Evolutionary conservation across 2,113 vertebrate genomes (phyloP).

Genomic region (Apodemus speciosus): DNA sequence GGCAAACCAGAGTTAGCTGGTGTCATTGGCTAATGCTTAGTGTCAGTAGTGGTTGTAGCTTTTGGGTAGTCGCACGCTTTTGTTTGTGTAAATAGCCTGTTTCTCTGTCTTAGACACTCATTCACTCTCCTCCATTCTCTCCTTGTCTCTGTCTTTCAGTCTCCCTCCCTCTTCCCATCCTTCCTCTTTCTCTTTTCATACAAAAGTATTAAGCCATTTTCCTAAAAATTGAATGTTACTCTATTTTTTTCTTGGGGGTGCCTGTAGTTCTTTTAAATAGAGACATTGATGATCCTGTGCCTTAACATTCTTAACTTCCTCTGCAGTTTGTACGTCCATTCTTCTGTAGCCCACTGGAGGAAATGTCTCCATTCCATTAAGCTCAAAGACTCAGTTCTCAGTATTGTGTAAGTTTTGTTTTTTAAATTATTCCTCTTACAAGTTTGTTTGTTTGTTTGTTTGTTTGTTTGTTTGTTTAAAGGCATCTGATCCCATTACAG

Average conservation of each 20-base stretch:
- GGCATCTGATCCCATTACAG: no score
- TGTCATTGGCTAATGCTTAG: background rate
- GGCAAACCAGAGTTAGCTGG: background rate
- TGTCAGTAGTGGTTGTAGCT: background rate
- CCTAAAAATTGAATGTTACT: conserved; percentile 30
- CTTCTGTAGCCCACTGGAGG: conserved; percentile 97
- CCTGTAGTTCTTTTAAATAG: background rate
- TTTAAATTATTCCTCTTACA: conserved; percentile 55
- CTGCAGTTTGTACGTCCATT: conserved; percentile 97
- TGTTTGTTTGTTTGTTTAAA: background rate
- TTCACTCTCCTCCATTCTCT: background rate
- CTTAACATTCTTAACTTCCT: conserved; percentile 82
- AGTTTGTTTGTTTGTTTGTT: background rate
- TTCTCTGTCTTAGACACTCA: background rate
- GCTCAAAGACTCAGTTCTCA: conserved; percentile 97
- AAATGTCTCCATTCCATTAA: conserved; percentile 98
- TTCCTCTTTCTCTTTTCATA: background rate
- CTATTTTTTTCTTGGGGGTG: conserved; percentile 28
- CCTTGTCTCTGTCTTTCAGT: background rate
- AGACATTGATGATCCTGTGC: background rate
- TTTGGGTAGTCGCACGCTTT: conserved; percentile 5
- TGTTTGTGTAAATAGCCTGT: conserved; percentile 36
- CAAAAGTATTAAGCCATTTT: background rate
- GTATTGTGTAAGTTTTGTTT: conserved; percentile 94
- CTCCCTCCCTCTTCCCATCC: background rate